Evolutionary conservation across 1,140 invertebrate species (phyloP), one percentile per base, ranked within the genome.

Genomic region (Drosophila triauraria): DNA sequence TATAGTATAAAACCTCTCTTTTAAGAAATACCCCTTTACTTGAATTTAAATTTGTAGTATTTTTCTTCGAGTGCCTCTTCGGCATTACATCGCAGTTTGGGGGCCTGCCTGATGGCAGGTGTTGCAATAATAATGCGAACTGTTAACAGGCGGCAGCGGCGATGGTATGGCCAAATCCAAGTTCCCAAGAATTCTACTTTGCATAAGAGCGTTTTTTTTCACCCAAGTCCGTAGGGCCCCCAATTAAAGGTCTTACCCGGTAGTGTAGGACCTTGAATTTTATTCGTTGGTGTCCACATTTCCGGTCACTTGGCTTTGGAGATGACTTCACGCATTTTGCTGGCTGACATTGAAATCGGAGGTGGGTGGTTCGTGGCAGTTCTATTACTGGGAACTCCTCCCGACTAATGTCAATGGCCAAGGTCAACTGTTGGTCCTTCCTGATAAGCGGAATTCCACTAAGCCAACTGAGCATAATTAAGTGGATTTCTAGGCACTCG

Each of bases 261-360:
- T 32, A 20, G 30, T 23, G 32, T 40, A 13, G 23, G 67, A 65
- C 53, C 71, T 76, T 75, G 69, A 56, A 50, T 75, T 76, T 58
- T 48, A 20, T 38, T 46, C 63, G 48, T 20, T 68, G 40, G 67
- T 70, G 67, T 70, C 67, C 67, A 70, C 67, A 70, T 69, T 70
- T 70, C 67, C 63, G 51, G 48, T 40, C 60, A 53, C 53, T 46
- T 63, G 25, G 44, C 51, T n/a, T 35, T 17, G 15, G 46, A 68
- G 80, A 88, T 88, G 85, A 88, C 85, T 90, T 75, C 85, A 87
- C 83, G 84, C 85, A 78, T 84, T 84, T 78, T 40, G 23, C 27
- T 9, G 56, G 17, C 54, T 81, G 78, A 88, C 85, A 78, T 90
- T 87, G 83, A 82, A 82, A 46, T 58, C 7, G 50, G 47, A 61